phyloP scores from a whole-genome alignment of 2,888 invertebrate genomes.

The Pyrochroa serraticornis region DNA sequence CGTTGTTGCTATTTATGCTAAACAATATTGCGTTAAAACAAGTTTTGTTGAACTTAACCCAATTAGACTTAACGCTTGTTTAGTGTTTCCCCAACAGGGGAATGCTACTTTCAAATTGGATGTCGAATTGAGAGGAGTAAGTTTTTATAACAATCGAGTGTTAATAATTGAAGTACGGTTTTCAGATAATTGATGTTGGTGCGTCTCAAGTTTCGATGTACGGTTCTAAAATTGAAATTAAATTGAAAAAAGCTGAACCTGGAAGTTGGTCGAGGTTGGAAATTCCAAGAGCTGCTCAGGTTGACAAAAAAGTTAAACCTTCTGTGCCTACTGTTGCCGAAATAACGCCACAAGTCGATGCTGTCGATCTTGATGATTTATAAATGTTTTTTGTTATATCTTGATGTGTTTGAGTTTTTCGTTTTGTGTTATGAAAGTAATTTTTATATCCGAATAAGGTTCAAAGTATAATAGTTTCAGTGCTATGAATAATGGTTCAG shows the following conservation, averaged over 20 bases:
- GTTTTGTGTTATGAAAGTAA: no score
- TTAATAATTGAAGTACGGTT: conserved; percentile 35
- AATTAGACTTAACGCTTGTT: conserved; percentile 73
- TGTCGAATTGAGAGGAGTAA: conserved; percentile 81
- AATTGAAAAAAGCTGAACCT: conserved; percentile 83
- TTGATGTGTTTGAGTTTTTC: no score
- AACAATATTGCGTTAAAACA: conserved; percentile 80
- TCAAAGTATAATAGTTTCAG: no score
- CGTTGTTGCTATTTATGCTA: conserved; percentile 88
- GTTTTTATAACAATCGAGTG: conserved; percentile 5
- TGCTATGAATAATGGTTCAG: no score
- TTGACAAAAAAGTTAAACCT: conserved; percentile 38
- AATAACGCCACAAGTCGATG: conserved; percentile 63
- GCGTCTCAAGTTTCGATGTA: conserved; percentile 78
- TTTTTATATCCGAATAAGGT: no score
- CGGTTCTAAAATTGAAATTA: conserved; percentile 91
- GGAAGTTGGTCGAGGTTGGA: conserved; percentile 82
- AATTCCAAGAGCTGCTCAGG: conserved; percentile 57
- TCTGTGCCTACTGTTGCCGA: conserved; percentile 49
- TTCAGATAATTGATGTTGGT: conserved; percentile 77
- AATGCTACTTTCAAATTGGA: conserved; percentile 76
- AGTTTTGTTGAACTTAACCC: conserved; percentile 84
- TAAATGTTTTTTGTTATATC: conserved; percentile 30
- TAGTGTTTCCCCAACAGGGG: conserved; percentile 79
- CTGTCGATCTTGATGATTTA: conserved; percentile 78